A percentile compares a stretch with the other conserved stretches of the same genome.
These are phyloP conservation scores for Zosterops hypoxanthus DNA, from an alignment of 2,113 vertebrate genomes.

Conservation along the genomic window DNA sequence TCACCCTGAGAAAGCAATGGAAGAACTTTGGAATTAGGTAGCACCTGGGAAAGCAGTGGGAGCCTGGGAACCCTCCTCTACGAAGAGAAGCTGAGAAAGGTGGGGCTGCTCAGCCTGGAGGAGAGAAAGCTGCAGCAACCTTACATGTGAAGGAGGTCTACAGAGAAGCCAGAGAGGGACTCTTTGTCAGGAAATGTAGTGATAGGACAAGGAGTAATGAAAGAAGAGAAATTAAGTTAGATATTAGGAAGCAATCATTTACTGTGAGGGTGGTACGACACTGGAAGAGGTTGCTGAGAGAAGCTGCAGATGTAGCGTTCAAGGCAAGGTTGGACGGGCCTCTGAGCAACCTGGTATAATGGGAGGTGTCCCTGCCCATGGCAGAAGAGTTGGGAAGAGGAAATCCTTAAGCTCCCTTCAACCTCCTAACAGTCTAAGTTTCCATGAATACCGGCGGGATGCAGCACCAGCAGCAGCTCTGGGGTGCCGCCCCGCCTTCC, in stretches of 20 bases:
- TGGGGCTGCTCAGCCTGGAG: background rate
- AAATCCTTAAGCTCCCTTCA: background rate
- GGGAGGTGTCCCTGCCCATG: background rate
- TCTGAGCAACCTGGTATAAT: background rate
- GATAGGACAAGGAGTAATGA: background rate
- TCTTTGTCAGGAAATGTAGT: background rate
- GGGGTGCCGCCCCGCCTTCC: background rate
- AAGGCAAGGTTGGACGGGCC: background rate
- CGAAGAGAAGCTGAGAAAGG: rapidly evolving
- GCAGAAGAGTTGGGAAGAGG: background rate
- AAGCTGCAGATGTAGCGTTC: background rate
- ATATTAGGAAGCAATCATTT: background rate
- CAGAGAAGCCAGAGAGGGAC: background rate
- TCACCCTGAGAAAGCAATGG: rapidly evolving
- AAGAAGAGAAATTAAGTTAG: background rate
- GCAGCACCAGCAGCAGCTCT: background rate
- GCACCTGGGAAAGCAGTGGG: background rate
- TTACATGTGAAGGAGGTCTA: background rate
- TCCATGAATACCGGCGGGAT: background rate
- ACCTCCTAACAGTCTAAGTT: background rate
- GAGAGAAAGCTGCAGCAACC: background rate
- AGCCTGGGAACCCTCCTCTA: background rate
- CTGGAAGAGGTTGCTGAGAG: background rate
- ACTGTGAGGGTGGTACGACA: background rate
- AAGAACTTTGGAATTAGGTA: rapidly evolving